Evolutionary conservation across 1,140 invertebrate genomes (phyloP).

Genomic region (Pantala flavescens): DNA sequence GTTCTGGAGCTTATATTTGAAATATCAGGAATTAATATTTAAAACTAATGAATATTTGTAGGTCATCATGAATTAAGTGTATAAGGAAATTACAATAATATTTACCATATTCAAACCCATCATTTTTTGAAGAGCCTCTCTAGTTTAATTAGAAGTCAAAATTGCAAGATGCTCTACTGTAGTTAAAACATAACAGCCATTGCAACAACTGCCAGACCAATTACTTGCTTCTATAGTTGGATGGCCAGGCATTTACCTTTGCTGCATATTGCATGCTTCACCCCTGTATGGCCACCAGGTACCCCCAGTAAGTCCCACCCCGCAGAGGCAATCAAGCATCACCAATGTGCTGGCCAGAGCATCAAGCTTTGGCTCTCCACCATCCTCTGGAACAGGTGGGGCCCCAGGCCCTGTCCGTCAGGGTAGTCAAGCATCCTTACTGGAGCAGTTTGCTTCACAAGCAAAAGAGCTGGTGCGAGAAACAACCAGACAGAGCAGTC

Average conservation of each 20-base stretch:
- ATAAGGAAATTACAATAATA: too few relatives aligned
- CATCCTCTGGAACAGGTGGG: constrained; percentile 30
- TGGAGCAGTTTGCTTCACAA: constrained; percentile 75
- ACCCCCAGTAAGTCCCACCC: constrained; percentile 36
- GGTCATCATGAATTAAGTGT: too few relatives aligned
- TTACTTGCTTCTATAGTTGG: background rate
- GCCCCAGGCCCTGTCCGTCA: constrained; percentile 40
- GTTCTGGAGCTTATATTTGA: too few relatives aligned
- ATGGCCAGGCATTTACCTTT: constrained; percentile 4
- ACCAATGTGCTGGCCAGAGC: constrained; percentile 50
- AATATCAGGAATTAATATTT: too few relatives aligned
- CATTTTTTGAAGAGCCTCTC: too few relatives aligned
- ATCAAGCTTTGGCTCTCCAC: constrained; percentile 46
- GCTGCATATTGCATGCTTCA: background rate
- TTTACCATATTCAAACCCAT: too few relatives aligned
- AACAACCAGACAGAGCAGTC: constrained; percentile 75
- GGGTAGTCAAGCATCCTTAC: constrained; percentile 65
- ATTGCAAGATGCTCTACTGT: background rate
- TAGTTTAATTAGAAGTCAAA: background rate
- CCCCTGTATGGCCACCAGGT: constrained; percentile 16
- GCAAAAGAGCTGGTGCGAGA: constrained; percentile 77
- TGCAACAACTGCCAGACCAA: constrained; percentile 7
- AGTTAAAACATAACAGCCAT: background rate
- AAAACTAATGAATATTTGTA: too few relatives aligned
- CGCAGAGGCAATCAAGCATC: constrained; percentile 49